Percentiles rank a stretch among this genome's conserved stretches.
Evolutionary conservation across 2,113 vertebrate species (phyloP).

Genomic region (Channa maculata): DNA sequence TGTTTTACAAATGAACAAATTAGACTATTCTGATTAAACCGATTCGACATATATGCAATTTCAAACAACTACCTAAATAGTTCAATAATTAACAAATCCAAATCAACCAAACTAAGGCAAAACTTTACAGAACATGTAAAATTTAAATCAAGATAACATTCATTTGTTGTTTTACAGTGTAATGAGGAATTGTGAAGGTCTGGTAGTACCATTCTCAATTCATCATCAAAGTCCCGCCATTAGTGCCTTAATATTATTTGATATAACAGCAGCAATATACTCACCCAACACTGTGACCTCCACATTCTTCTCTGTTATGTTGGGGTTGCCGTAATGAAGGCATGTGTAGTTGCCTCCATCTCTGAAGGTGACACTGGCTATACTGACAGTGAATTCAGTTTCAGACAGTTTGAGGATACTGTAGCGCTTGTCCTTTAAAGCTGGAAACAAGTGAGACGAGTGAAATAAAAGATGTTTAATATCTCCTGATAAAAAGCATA

Average conservation of each 20-base stretch:
- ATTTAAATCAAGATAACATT: too few species aligned
- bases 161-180: too few species aligned
- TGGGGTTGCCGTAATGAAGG: slow-evolving; percentile 40
- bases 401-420: slow-evolving; percentile 55
- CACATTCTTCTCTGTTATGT: slow-evolving; percentile 42
- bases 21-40: too few species aligned
- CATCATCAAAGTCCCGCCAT: too few species aligned
- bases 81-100: too few species aligned
- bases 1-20: too few species aligned
- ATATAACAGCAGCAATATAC: neutral
- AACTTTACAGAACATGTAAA: too few species aligned
- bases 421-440: slow-evolving; percentile 68
- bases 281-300: slow-evolving; percentile 81
- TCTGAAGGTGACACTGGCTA: slow-evolving; percentile 72
- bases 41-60: too few species aligned
- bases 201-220: too few species aligned
- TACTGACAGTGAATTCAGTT: slow-evolving; percentile 63
- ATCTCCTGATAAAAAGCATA: neutral
- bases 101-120: too few species aligned
- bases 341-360: slow-evolving; percentile 82
- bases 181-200: too few species aligned
- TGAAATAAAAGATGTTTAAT: neutral
- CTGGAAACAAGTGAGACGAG: slow-evolving; percentile 48
- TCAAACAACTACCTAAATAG: too few species aligned
- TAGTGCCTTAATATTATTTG: neutral